Conservation (phyloP, 1,140 invertebrate genomes). For the Tetragonula clypearis region DNA sequence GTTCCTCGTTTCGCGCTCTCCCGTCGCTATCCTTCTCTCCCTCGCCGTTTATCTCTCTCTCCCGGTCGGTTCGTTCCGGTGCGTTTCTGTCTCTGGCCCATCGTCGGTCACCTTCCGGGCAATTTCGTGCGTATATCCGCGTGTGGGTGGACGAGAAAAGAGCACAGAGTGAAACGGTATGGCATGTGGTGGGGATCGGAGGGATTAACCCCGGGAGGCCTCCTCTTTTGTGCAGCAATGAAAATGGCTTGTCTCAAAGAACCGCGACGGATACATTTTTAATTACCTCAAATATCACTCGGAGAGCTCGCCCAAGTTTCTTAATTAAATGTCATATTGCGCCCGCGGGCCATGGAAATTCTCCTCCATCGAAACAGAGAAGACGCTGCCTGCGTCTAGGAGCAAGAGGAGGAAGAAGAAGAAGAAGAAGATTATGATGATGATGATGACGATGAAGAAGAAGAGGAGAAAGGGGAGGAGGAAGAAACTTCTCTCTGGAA, state of each 20-base stretch:
- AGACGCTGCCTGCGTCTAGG: background rate
- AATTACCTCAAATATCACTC: constrained; percentile 81
- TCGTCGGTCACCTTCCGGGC: constrained; percentile 55
- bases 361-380: constrained; percentile 13
- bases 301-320: constrained; percentile 70
- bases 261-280: constrained; percentile 81
- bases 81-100: constrained; percentile 17
- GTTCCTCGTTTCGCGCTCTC: background rate
- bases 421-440: background rate
- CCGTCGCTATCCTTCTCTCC: background rate
- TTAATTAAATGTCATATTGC: constrained; percentile 82
- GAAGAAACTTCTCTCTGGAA: background rate
- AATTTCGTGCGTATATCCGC: constrained; percentile 61
- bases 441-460: background rate
- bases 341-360: constrained; percentile 56
- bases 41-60: constrained; percentile 23
- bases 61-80: background rate
- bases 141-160: constrained; percentile 36
- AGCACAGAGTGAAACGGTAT: constrained; percentile 37
- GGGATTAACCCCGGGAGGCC: constrained; percentile 78
- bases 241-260: constrained; percentile 80
- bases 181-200: constrained; percentile 55
- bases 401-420: background rate
- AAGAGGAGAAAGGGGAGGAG: no score
- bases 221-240: constrained; percentile 76